phyloP scores from a whole-genome alignment of 2,113 vertebrate species.

The Psophia crepitans region DNA sequence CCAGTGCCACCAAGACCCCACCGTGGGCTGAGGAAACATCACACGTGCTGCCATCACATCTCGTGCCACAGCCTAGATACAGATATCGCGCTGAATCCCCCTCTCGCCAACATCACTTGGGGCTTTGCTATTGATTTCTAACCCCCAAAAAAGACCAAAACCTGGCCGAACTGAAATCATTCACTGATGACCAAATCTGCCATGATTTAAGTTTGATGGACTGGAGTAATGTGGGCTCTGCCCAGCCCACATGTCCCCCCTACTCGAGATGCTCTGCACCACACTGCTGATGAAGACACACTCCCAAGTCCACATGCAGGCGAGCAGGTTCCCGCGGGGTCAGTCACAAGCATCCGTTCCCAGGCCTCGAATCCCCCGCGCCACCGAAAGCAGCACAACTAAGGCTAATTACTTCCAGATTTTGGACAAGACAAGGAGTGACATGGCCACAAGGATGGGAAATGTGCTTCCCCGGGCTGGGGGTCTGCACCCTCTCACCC shows the following conservation, averaged over 20 bases:
- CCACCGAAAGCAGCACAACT: background rate
- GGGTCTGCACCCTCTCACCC: background rate
- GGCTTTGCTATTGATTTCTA: background rate
- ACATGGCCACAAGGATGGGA: background rate
- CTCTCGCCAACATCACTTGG: background rate
- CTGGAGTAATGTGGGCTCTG: accelerated
- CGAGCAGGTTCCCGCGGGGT: background rate
- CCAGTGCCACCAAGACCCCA: background rate
- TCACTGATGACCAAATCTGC: accelerated
- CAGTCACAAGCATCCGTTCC: background rate
- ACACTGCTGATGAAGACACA: accelerated
- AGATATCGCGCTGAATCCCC: background rate
- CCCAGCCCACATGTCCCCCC: background rate
- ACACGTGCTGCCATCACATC: accelerated
- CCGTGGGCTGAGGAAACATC: accelerated
- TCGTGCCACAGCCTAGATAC: background rate
- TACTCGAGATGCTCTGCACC: background rate
- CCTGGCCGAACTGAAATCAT: background rate
- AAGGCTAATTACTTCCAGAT: constrained; percentile 2
- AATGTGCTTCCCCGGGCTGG: background rate
- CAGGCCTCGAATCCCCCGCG: accelerated
- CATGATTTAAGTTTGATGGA: accelerated
- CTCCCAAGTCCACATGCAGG: accelerated
- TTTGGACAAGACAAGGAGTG: background rate
- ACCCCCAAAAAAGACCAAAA: background rate